Conservation (phyloP, 2,888 invertebrate species). For the Steinernema hermaphroditum region DNA sequence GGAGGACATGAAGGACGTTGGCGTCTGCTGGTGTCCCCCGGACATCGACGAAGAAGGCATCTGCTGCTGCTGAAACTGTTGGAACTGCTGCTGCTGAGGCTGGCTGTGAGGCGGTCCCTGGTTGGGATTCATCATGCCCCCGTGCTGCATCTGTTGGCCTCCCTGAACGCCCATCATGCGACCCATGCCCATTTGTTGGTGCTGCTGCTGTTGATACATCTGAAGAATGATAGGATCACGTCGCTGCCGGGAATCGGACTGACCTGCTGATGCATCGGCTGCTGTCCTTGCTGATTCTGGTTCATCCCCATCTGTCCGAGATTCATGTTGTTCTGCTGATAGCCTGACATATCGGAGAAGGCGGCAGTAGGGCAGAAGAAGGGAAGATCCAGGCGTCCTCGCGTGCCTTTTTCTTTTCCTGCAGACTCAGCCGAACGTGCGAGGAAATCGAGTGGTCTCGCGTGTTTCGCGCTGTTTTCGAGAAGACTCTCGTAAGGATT, state of each 20-base stretch:
- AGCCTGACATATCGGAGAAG: not conserved
- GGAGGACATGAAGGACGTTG: too few species aligned
- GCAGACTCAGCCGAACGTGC: too few species aligned
- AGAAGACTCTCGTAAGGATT: too few species aligned
- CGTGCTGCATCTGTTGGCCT: constrained; percentile 4
- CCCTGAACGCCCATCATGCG: not conserved
- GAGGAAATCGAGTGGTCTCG: too few species aligned
- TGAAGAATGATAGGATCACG: not conserved
- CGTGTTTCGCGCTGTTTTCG: too few species aligned
- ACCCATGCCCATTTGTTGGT: not conserved
- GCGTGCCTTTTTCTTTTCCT: too few species aligned
- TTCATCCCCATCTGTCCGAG: constrained; percentile 2
- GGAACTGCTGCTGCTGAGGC: not conserved
- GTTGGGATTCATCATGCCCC: not conserved
- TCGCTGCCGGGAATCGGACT: not conserved
- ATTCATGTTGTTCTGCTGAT: constrained; percentile 24
- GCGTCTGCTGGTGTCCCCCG: not conserved
- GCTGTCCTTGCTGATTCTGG: constrained; percentile 10
- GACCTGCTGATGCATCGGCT: constrained; percentile 27
- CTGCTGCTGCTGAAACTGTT: not conserved
- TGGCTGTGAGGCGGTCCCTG: not conserved
- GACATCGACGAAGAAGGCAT: too few species aligned
- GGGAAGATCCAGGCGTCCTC: too few species aligned
- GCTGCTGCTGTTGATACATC: constrained; percentile 12
- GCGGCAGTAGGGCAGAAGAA: too few species aligned